Base-by-base conservation (phyloP, 2,888 invertebrate genomes). In the Tanypteryx hageni region DNA sequence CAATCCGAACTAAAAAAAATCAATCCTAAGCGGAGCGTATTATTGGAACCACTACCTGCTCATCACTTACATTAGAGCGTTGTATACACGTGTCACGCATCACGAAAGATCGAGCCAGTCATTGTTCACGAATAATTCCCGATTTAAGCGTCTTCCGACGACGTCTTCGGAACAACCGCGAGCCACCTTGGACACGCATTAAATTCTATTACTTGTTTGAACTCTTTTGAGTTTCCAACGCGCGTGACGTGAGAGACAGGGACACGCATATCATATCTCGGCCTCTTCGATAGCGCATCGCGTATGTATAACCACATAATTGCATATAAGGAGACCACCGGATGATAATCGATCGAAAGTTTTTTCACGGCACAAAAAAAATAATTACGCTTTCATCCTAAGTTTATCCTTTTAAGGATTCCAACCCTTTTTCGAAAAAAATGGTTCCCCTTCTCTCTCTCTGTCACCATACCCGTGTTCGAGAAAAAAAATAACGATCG, bases 401-500 rank as follows among this genome's bases (percentile, higher is more conserved):
- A 27, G 22, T 22, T 27, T 27, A 76, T 11, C 76, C 76, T 27
- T 76, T 27, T 10, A 27, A 44, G 76, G 22, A 22, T 76, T 14
- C 27, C 76, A 5, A 76, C 76, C 13, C 22, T 76, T 76, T 76
- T 76, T 14, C 4, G 61, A 0, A 27, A 76, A 76, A 27, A 11
- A 27, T 76, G 13, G 4, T 27, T 22, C n/a, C n/a, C n/a, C n/a
- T n/a, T n/a, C n/a, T n/a, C n/a, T n/a, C 76, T 27, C 7, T 27
- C 22, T 27, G 76, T 76, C 76, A 76, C 76, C 76, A 27, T 76
- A 76, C 27, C 76, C 76, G 22, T 76, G 76, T 76, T 76, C 27
- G 11, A 27, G 76, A 22, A 76, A 76, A 27, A 27, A 27, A 44
- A 27, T 5, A 76, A 76, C 22, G 22, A 13, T 9, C 4, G 13